Evolutionary conservation across 2,888 invertebrate genomes (phyloP), one percentile per base, ranked within the genome.

Genomic region (Eilema griseolum): DNA sequence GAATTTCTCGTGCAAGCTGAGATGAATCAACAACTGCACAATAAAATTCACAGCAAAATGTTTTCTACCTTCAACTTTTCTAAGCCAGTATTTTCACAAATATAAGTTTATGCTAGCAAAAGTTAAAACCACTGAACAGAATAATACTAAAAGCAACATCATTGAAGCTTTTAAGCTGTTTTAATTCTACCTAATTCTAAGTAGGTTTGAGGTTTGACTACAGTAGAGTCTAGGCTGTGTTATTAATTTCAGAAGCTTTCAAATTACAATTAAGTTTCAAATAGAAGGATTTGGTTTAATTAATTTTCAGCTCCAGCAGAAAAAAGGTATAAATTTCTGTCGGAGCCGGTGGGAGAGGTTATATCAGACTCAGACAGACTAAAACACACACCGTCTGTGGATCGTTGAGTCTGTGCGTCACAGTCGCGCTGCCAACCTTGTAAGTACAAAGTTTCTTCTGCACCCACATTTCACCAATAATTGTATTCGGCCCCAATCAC

Each of bases 71-170:
- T 52, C 23, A 65, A 28, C 14, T 65, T 41, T 52, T 52, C 52
- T 16, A 59, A 24, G 16, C 26, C 14, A 26, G 26, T 1, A 59
- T 59, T 59, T 65, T n/a, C n/a, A 23, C 31, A 65, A 16, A 65
- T 65, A 52, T 31, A 23, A 65, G 14, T 31, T 31, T 52, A 52
- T 52, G 28, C n/a, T n/a, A 28, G 31, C n/a, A 52, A 60, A 26
- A 52, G 23, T 52, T 59, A 41, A 31, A 69, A 26, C 46, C 46
- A 33, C 31, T 65, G 46, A 65, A 28, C 23, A 33, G 33, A 41
- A 59, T 64, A 59, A 63, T 7, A 24, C 31, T 60, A 60, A 69
- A 60, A 68, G 63, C 57, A 24, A 46, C 61, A 28, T 37, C 56
- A 60, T 26, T 14, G 26, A 24, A 41, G 37, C 26, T n/a, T 46